These are phyloP conservation scores for Toxotes jaculatrix DNA, from an alignment of 2,113 vertebrate genomes.

Conservation along the genomic window DNA sequence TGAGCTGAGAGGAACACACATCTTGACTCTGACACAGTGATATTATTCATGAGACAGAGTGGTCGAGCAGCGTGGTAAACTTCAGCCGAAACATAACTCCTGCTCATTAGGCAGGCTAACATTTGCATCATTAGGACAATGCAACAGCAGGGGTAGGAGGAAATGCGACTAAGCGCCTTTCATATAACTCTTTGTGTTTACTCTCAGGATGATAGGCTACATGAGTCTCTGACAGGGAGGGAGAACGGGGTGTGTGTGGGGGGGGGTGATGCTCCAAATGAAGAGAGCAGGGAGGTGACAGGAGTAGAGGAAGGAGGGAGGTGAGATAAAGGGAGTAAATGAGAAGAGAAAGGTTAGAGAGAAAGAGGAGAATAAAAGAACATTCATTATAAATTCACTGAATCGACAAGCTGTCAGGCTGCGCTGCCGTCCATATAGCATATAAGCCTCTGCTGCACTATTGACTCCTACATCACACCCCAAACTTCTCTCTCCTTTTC, in stretches of 20 bases:
- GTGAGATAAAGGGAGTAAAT: slow-evolving; percentile 42
- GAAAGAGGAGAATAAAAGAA: slow-evolving; percentile 76
- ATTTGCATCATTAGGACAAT: slow-evolving; percentile 78
- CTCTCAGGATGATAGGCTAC: slow-evolving; percentile 71
- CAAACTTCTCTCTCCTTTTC: slow-evolving; percentile 37
- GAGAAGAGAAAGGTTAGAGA: slow-evolving; percentile 73
- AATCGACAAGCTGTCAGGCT: slow-evolving; percentile 81
- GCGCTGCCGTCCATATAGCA: slow-evolving; percentile 49
- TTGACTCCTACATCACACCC: slow-evolving; percentile 58
- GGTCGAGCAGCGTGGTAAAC: slow-evolving; percentile 59
- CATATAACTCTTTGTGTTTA: slow-evolving; percentile 69
- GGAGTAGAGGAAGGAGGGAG: slow-evolving; percentile 33
- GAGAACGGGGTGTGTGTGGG: slow-evolving; percentile 9
- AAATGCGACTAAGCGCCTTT: slow-evolving; percentile 69
- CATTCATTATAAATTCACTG: slow-evolving; percentile 80
- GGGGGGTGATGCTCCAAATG: slow-evolving; percentile 29
- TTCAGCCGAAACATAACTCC: slow-evolving; percentile 67
- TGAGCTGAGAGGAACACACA: slow-evolving; percentile 65
- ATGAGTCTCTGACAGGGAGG: slow-evolving; percentile 70
- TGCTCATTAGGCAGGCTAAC: slow-evolving; percentile 79
- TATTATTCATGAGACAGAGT: slow-evolving; percentile 80
- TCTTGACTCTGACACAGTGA: slow-evolving; percentile 64
- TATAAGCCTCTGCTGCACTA: slow-evolving; percentile 57
- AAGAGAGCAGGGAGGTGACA: slow-evolving; percentile 50
- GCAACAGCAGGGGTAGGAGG: slow-evolving; percentile 73